These are phyloP conservation scores for Lota lota DNA, from an alignment of 2,113 vertebrate genomes.

Conservation along the genomic window DNA sequence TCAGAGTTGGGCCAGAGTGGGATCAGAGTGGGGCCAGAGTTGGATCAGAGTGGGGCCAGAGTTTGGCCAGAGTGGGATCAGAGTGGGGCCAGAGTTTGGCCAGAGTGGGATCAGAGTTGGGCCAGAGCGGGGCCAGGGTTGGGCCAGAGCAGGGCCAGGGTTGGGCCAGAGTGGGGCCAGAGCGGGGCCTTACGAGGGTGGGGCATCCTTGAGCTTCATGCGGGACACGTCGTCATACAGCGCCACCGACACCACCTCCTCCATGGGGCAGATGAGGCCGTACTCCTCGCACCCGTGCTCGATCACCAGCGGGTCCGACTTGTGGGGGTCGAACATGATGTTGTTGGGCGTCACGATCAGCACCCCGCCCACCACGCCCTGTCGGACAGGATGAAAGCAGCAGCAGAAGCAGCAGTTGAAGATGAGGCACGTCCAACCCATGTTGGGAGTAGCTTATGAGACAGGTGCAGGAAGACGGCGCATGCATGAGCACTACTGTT, in stretches of 20 bases:
- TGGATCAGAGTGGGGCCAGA: neutral
- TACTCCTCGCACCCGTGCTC: conserved; percentile 98
- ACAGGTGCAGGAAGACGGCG: too few relatives aligned
- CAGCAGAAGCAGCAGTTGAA: too few relatives aligned
- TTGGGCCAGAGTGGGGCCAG: neutral
- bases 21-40: neutral
- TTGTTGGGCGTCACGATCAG: conserved; percentile 98
- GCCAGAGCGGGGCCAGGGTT: neutral
- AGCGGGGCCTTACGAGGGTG: conserved; percentile 88
- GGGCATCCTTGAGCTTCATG: conserved; percentile 96
- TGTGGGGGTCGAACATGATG: conserved; percentile 99
- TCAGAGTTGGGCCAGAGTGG: neutral
- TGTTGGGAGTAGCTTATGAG: too few relatives aligned
- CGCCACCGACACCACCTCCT: conserved; percentile 92
- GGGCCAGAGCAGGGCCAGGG: neutral
- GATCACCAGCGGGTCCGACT: conserved; percentile 96
- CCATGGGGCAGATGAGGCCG: conserved; percentile 96
- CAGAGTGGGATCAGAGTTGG: neutral
- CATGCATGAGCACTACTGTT: too few relatives aligned
- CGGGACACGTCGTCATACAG: conserved; percentile 95
- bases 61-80: neutral
- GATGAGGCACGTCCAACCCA: too few relatives aligned
- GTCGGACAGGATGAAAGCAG: conserved; percentile 1
- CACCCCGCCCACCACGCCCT: conserved; percentile 97
- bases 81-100: neutral